These are phyloP conservation scores for Eucidaris tribuloides DNA, from an alignment of 35 echinoderm and acorn worm species.

Conservation along the genomic window DNA sequence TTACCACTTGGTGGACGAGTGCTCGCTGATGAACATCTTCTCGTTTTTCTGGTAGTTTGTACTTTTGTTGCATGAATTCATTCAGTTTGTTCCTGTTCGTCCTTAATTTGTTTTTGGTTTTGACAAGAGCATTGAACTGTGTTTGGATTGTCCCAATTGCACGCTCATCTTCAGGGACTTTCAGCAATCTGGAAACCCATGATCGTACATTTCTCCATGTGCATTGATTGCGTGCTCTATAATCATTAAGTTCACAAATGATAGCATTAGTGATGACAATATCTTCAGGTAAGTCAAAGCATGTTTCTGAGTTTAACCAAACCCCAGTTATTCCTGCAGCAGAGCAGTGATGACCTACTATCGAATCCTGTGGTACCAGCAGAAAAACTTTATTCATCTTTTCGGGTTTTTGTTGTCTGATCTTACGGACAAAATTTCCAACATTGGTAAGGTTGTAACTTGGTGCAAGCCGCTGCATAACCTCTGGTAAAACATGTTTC, in stretches of 20 bases:
- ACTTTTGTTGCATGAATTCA: no score
- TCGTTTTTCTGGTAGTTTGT: no score
- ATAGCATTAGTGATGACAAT: not conserved
- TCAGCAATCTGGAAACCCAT: not conserved
- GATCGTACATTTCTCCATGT: not conserved
- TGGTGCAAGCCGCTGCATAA: not conserved
- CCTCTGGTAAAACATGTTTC: not conserved
- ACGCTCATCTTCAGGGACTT: not conserved
- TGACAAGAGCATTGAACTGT: not conserved
- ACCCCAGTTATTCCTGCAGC: not conserved
- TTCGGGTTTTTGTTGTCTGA: not conserved
- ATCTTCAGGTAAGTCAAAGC: not conserved
- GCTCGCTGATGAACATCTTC: no score
- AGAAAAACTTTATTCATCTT: not conserved
- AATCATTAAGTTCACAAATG: not conserved
- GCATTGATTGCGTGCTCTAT: not conserved
- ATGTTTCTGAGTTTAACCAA: not conserved
- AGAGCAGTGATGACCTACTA: not conserved
- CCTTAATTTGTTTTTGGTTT: not conserved
- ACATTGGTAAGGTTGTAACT: not conserved
- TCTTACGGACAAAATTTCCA: not conserved
- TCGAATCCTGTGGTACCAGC: not conserved
- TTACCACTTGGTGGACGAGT: not conserved
- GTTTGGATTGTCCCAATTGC: not conserved
- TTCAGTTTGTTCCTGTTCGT: not conserved